A percentile compares a stretch with the other conserved stretches of the same genome.
Evolutionary conservation across 2,888 invertebrate species (phyloP).

Genomic region (Coleophora flavipennella): DNA sequence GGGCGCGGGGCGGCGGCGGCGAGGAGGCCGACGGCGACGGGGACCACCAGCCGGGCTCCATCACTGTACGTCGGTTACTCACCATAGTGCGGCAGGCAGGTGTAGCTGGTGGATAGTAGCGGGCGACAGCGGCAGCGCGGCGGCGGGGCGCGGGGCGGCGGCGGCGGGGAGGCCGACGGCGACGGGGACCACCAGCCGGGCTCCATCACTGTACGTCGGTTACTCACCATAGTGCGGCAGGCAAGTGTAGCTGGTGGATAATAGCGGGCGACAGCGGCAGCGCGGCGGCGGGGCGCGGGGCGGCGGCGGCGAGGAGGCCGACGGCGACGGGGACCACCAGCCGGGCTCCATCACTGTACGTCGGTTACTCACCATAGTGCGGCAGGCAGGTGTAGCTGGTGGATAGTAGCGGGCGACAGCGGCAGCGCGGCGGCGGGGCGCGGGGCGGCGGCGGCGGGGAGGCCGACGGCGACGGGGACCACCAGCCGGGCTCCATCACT

Average conservation of each 20-base stretch:
- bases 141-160: conserved; percentile 60
- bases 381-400: conserved; percentile 62
- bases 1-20: conserved; percentile 65
- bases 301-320: conserved; percentile 64
- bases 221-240: conserved; percentile 60
- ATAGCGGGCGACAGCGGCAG: conserved; percentile 57
- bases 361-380: conserved; percentile 46
- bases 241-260: conserved; percentile 60
- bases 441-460: conserved; percentile 65
- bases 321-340: conserved; percentile 15
- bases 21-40: conserved; percentile 62
- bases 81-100: conserved; percentile 62
- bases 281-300: conserved; percentile 58
- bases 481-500: background rate
- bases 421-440: conserved; percentile 56
- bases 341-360: background rate
- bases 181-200: conserved; percentile 61
- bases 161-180: conserved; percentile 63
- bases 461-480: conserved; percentile 20
- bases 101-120: conserved; percentile 58
- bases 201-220: too few relatives aligned
- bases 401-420: conserved; percentile 59
- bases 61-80: too few relatives aligned
- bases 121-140: conserved; percentile 62
- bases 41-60: conserved; percentile 61